A percentile compares a stretch with the other conserved stretches of the same genome.
phyloP scores from a whole-genome alignment of 2,113 vertebrate genomes.

The Trematocara stigmaticum region DNA sequence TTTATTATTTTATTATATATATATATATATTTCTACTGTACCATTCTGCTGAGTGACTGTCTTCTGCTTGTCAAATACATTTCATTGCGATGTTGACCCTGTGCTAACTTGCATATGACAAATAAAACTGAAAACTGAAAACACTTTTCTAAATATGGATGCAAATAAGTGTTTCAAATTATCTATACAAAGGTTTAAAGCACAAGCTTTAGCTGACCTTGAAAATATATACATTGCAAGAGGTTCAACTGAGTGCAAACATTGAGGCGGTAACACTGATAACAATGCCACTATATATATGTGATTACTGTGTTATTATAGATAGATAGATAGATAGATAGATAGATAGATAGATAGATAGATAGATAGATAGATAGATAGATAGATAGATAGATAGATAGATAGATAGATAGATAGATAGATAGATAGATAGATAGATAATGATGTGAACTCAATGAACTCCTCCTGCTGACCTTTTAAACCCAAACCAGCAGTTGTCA shows the following conservation, averaged over 20 bases:
- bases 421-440: too few relatives aligned
- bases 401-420: too few relatives aligned
- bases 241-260: background rate
- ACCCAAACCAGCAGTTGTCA: conserved; percentile 5
- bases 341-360: too few relatives aligned
- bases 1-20: too few relatives aligned
- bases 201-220: background rate
- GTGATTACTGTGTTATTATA: background rate
- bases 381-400: background rate
- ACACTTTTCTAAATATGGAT: background rate
- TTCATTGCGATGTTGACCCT: too few relatives aligned
- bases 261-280: background rate
- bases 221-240: background rate
- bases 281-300: background rate
- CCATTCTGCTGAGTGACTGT: too few relatives aligned
- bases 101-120: too few relatives aligned
- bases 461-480: conserved; percentile 32
- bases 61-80: too few relatives aligned
- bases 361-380: too few relatives aligned
- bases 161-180: background rate
- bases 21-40: too few relatives aligned
- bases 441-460: background rate
- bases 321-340: background rate
- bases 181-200: background rate
- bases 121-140: too few relatives aligned